Evolutionary conservation across 2,888 invertebrate genomes (phyloP).

Genomic region (Dichetophora obliterata): DNA sequence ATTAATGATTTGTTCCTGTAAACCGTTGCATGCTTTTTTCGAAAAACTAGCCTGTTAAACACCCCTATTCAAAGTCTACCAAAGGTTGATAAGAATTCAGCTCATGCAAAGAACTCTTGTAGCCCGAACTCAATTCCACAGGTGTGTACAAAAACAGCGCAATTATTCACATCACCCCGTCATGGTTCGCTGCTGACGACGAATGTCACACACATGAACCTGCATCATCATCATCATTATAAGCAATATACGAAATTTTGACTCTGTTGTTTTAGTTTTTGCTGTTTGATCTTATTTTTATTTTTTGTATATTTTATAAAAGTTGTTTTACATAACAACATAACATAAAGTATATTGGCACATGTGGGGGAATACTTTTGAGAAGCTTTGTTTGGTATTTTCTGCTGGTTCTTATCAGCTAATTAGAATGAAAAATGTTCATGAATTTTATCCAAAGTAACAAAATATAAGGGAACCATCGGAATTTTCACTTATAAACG

Average conservation of each 20-base stretch:
- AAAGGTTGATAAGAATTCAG: too few species aligned
- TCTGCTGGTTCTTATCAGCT: constrained; percentile 13
- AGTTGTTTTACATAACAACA: too few species aligned
- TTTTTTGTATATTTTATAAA: background rate
- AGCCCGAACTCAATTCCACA: constrained; percentile 8
- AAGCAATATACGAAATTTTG: background rate
- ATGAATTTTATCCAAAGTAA: too few species aligned
- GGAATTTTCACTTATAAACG: too few species aligned
- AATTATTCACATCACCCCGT: constrained; percentile 44
- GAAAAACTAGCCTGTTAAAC: background rate
- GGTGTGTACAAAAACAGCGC: constrained; percentile 28
- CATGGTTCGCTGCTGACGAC: constrained; percentile 45
- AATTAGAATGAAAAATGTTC: too few species aligned
- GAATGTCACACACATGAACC: constrained; percentile 41
- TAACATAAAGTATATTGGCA: too few species aligned
- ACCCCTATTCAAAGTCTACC: background rate
- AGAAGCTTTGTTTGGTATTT: too few species aligned
- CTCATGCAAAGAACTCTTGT: background rate
- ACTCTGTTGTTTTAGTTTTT: background rate
- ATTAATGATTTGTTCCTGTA: background rate
- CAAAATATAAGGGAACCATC: too few species aligned
- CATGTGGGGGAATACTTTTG: too few species aligned
- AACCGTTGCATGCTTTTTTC: background rate
- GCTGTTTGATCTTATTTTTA: background rate
- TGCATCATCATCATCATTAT: constrained; percentile 40